Base-by-base conservation (phyloP, 2,113 vertebrate species). In the Salminus brasiliensis region DNA sequence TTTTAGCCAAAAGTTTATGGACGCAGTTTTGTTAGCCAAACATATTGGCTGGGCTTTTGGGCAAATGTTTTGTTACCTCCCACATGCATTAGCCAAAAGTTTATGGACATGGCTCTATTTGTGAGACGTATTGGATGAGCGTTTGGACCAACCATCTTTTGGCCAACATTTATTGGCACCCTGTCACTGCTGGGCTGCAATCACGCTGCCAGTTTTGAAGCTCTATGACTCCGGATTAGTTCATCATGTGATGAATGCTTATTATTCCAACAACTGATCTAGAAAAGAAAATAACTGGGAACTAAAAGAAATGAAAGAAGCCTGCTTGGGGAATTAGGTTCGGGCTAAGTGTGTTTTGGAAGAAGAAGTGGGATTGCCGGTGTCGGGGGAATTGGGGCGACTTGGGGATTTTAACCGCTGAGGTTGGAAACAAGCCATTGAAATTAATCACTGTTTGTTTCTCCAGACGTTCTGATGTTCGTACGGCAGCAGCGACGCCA, bases 361-460 rank as follows among this genome's bases (percentile, higher is more conserved):
- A 39, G 62, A 23, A 39, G 9, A 39, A 15, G 13, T 21, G 32
- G 21, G 34, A 39, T n/a, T 66, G 62, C 62, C 62, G 39, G 62
- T n/a, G n/a, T 23, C 23, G 32, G 52, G 47, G 62, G 9, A n/a
- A 66, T 53, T 16, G n/a, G 29, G 9, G 21, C 18, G 21, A 1
- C 29, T n/a, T 53, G 29, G 55, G 29, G 34, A 3, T 72, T 60
- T 72, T 72, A 72, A 72, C 36, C 34, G 69, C 47, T 53, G 69
- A 52, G 47, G 49, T 52, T 72, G 49, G 29, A 53, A 72, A 72
- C 45, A 72, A 72, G 29, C 69, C 34, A 30, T 72, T 34, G 69
- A 72, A 52, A 72, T 72, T n/a, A 52, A 72, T 36, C 65, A 67
- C 5, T 67, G 65, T 67, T 67, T 67, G 65, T 41, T 23, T 67